A percentile compares a stretch with the other conserved stretches of the same genome.
phyloP scores from a whole-genome alignment of 2,113 vertebrate species.

The Bujurquina vittata region DNA sequence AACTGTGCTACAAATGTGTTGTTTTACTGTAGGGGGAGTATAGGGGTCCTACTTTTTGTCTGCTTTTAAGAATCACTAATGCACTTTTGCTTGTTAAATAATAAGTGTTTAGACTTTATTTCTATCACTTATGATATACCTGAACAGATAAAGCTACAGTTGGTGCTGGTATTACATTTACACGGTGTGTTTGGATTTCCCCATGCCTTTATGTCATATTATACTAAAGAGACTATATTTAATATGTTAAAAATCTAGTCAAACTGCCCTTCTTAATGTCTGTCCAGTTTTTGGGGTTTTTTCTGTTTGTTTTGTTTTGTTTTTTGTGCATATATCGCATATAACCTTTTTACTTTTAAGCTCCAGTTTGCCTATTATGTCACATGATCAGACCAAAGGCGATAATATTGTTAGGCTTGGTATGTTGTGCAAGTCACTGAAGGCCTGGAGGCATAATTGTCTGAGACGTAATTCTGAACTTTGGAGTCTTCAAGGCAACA shows the following conservation, averaged over 20 bases:
- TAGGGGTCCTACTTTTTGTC: neutral
- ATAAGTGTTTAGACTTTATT: neutral
- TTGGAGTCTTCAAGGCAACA: conserved; percentile 77
- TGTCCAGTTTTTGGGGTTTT: too few species aligned
- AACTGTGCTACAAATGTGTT: neutral
- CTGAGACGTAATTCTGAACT: conserved; percentile 67
- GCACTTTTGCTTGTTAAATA: neutral
- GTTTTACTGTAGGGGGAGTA: neutral
- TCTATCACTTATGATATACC: neutral
- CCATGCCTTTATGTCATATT: neutral
- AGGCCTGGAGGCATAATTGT: neutral
- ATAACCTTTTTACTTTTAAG: neutral
- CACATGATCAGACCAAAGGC: neutral
- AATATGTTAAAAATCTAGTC: neutral
- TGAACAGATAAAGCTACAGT: neutral
- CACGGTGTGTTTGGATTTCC: too few species aligned
- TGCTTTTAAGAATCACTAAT: neutral
- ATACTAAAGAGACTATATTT: conserved; percentile 1
- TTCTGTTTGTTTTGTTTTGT: too few species aligned
- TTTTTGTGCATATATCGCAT: neutral
- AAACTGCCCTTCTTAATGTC: neutral
- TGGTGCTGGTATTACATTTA: neutral
- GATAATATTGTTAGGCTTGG: neutral
- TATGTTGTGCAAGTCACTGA: conserved; percentile 26
- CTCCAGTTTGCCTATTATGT: neutral